Conservation (phyloP, 2,888 invertebrate species). For the Petrolisthes cinctipes region DNA sequence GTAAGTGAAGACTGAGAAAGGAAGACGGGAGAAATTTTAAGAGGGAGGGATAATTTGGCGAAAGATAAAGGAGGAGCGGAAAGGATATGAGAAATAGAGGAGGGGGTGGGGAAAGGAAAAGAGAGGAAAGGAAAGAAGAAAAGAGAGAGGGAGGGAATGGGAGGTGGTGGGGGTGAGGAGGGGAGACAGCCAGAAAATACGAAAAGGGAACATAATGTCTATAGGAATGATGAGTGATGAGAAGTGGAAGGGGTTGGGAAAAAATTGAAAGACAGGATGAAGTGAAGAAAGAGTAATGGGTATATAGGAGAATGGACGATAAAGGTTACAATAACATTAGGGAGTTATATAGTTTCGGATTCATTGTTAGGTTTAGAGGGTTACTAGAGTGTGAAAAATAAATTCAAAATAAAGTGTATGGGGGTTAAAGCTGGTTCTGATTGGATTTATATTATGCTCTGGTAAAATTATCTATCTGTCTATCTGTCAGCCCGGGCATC, state of each 20-base stretch:
- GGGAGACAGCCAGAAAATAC: neutral
- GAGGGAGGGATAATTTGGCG: neutral
- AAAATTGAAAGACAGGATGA: too few relatives aligned
- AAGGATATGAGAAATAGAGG: neutral
- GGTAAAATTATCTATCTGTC: too few relatives aligned
- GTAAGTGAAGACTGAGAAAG: neutral
- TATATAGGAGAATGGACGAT: too few relatives aligned
- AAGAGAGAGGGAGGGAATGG: too few relatives aligned
- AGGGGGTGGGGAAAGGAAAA: neutral
- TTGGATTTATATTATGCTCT: too few relatives aligned
- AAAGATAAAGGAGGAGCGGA: neutral
- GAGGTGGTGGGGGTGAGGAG: neutral
- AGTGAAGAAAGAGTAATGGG: too few relatives aligned
- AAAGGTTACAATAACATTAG: neutral
- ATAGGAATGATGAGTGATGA: too few relatives aligned
- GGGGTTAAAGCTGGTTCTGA: too few relatives aligned
- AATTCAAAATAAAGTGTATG: too few relatives aligned
- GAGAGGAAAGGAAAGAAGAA: neutral
- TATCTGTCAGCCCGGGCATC: too few relatives aligned
- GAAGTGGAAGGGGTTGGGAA: too few relatives aligned
- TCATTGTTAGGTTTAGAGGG: neutral
- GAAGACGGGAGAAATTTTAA: neutral
- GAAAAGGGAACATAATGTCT: neutral
- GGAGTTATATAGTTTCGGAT: neutral
- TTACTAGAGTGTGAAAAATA: too few relatives aligned